phyloP scores from a whole-genome alignment of 2,888 invertebrate genomes.

The Parnassius mnemosyne region DNA sequence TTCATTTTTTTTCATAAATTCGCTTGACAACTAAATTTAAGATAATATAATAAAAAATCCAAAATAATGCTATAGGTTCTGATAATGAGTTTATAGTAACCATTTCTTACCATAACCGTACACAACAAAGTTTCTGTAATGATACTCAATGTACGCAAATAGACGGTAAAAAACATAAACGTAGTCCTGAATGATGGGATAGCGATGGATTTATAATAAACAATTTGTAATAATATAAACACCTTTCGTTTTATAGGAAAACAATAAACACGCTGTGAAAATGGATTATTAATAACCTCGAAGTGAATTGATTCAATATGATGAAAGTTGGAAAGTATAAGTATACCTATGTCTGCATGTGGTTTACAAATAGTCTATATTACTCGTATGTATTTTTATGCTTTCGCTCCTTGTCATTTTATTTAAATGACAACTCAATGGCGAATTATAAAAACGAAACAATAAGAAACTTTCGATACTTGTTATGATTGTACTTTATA shows the following conservation, averaged over 20 bases:
- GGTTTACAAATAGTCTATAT: not conserved
- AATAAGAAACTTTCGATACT: no score
- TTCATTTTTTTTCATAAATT: no score
- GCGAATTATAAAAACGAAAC: no score
- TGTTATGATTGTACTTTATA: no score
- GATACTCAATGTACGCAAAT: not conserved
- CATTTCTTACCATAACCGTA: conserved; percentile 8
- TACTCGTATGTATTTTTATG: not conserved
- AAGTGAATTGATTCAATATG: conserved; percentile 19
- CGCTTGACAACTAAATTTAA: no score
- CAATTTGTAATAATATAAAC: conserved; percentile 21
- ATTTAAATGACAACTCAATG: no score
- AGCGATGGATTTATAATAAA: conserved; percentile 21
- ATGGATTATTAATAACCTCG: conserved; percentile 17
- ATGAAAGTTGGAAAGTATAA: conserved; percentile 4
- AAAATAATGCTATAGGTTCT: no score
- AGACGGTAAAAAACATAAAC: conserved; percentile 18
- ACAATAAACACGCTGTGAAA: conserved; percentile 18
- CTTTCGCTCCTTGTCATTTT: no score
- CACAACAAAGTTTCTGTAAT: conserved; percentile 1
- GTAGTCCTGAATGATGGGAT: conserved; percentile 4
- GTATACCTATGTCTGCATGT: not conserved
- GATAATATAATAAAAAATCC: no score
- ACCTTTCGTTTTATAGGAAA: conserved; percentile 16
- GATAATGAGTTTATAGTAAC: no score